Evolutionary conservation across 2,113 vertebrate genomes (phyloP), one percentile per base, ranked within the genome.

Genomic region (Cololabis saira): DNA sequence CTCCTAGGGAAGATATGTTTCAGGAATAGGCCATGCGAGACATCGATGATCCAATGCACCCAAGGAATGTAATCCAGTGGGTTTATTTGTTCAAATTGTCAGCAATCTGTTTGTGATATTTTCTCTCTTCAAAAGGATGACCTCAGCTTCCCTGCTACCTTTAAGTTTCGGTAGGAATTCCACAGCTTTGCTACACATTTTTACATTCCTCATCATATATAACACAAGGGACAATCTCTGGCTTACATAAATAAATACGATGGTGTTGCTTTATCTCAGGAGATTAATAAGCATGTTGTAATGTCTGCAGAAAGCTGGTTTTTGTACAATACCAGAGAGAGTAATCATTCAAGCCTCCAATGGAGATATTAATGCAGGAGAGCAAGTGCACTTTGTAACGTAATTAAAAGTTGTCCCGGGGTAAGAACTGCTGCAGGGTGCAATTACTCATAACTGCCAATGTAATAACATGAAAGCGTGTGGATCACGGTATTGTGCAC

Each of bases 401-500:
- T 90, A 89, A 90, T 91, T 91, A 90, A 91, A 91, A 90, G 87
- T 87, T 84, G 86, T 89, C 76, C 76, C 71, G 68, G 75, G 77
- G 61, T 50, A 82, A 62, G 82, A 73, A 87, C 74, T 68, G 87
- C 90, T 80, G 78, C 75, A 61, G 89, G 85, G 78, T 77, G 85
- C 83, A 89, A 90, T 90, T 90, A 90, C 84, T 90, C 87, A 84
- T 86, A 87, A 89, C 80, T 89, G 89, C 82, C 87, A 87, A 85
- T 87, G 79, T 73, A 83, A 87, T 89, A 85, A 83, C 82, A 81
- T 69, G 53, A 84, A 89, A 74, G 86, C 80, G 58, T 77, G 72
- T 16, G 44, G 68, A 82, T 87, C 76, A 62, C 61, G 83, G 80
- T 76, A 85, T 69, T 74, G 84, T 78, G 69, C 60, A 44, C 50